Evolutionary conservation across 2,888 invertebrate species (phyloP), one percentile per base, ranked within the genome.

Genomic region (Lysandra coridon): DNA sequence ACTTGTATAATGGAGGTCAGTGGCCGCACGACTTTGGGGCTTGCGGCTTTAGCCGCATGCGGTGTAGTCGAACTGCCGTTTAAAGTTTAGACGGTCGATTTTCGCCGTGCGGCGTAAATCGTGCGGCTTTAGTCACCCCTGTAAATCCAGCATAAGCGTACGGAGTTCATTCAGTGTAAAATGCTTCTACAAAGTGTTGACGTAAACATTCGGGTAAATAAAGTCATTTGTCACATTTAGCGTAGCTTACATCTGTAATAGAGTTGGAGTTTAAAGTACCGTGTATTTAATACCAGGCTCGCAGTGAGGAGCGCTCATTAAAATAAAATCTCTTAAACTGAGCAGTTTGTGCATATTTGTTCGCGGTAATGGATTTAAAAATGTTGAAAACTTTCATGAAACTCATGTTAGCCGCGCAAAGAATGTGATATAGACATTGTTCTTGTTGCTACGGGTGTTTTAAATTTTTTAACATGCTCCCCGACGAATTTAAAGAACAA

Each of bases 381-480:
- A 74, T 7, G 74, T 74, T 74, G 74, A 23, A 44, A 44, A 44
- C 40, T 74, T 10, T n/a, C 14, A 33, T 37, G 33, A 37, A 33
- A 69, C 69, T 69, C 69, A 69, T 69, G 69, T 69, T 33, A 69
- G 80, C 78, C 78, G 78, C 64, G 78, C 40, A 60, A 80, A 78
- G 78, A 80, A 80, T 79, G 77, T 79, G 77, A 80, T 79, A 78
- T 79, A 76, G 79, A 60, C 80, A 79, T 40, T 44, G 77, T 78
- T 64, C 69, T 69, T 69, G 69, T 69, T 69, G 30, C 33, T 37
- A 17, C 17, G 33, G 14, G 33, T 64, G 69, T 69, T 69, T 69
- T 69, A 17, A 37, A 69, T 69, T 69, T 69, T 69, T 69, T 69
- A 69, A 37, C 69, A 17, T 37, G 69, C 5, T 37, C 69, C 69